phyloP scores from a whole-genome alignment of 2,888 invertebrate genomes.

The Drosophila neotestacea region DNA sequence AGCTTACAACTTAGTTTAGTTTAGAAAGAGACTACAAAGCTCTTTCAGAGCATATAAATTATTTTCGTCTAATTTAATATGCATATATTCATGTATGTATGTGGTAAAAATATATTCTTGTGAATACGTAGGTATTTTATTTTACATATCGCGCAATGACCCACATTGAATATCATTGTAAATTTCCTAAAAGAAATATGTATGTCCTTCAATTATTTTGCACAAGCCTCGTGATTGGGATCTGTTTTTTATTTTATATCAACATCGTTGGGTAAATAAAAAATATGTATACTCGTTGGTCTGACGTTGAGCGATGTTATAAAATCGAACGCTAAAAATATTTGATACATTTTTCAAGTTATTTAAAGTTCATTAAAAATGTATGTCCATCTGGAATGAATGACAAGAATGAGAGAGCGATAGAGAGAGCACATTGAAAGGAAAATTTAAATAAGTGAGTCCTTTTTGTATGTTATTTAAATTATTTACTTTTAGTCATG shows the following conservation, averaged over 20 bases:
- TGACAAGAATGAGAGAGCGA: not conserved
- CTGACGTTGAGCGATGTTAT: slow-evolving; percentile 39
- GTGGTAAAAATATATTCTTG: not conserved
- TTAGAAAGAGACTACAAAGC: not conserved
- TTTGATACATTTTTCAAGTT: slow-evolving; percentile 59
- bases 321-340: slow-evolving; percentile 22
- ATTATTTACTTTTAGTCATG: slow-evolving; percentile 13
- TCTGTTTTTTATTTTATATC: slow-evolving; percentile 1
- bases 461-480: slow-evolving; percentile 4
- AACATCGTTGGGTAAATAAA: slow-evolving; percentile 5
- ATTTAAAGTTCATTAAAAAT: slow-evolving; percentile 72
- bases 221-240: slow-evolving; percentile 12
- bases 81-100: too few relatives aligned
- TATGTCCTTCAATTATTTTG: slow-evolving; percentile 52
- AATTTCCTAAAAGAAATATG: slow-evolving; percentile 27
- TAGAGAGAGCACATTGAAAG: not conserved
- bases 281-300: not conserved
- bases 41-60: not conserved
- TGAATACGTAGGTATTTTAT: not conserved
- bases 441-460: not conserved
- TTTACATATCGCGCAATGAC: slow-evolving; percentile 37
- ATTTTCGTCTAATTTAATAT: not conserved
- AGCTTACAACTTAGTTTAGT: not conserved
- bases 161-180: slow-evolving; percentile 35
- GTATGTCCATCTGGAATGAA: slow-evolving; percentile 25